Evolutionary conservation across 92 coral and sea anemone genomes (phyloP).

Genomic region (Pocillopora grandis): DNA sequence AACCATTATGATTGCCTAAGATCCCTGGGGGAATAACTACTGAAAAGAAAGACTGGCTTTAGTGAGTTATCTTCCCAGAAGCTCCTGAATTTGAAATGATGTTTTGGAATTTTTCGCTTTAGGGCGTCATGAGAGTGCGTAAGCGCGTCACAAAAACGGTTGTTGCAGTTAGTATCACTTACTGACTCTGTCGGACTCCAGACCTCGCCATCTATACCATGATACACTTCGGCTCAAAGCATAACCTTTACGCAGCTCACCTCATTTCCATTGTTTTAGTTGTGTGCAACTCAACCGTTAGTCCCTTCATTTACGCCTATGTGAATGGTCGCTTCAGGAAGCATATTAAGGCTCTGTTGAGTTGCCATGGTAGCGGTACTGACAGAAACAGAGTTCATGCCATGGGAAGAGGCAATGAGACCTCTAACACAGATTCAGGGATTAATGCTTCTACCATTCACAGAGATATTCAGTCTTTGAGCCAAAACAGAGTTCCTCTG

Average conservation of each 20-base stretch:
- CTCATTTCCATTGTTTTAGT: slow-evolving; percentile 34
- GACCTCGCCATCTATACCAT: slow-evolving; percentile 38
- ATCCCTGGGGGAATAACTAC: no score
- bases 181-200: slow-evolving; percentile 57
- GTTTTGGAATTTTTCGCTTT: neutral
- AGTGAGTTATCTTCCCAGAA: no score
- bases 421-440: neutral
- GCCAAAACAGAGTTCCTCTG: neutral
- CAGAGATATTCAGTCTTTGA: neutral
- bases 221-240: slow-evolving; percentile 20
- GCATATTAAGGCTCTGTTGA: slow-evolving; percentile 14
- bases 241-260: slow-evolving; percentile 7
- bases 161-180: slow-evolving; percentile 52
- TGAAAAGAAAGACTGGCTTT: no score
- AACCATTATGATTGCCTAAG: no score
- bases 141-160: slow-evolving; percentile 69
- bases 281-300: slow-evolving; percentile 24
- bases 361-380: neutral
- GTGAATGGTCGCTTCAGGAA: slow-evolving; percentile 29
- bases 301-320: slow-evolving; percentile 33
- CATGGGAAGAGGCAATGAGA: neutral
- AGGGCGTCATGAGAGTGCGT: slow-evolving; percentile 23
- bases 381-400: slow-evolving; percentile 2
- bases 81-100: no score
- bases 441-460: neutral